Base-by-base conservation (phyloP, 2,113 vertebrate species). In the Ciconia boyciana region DNA sequence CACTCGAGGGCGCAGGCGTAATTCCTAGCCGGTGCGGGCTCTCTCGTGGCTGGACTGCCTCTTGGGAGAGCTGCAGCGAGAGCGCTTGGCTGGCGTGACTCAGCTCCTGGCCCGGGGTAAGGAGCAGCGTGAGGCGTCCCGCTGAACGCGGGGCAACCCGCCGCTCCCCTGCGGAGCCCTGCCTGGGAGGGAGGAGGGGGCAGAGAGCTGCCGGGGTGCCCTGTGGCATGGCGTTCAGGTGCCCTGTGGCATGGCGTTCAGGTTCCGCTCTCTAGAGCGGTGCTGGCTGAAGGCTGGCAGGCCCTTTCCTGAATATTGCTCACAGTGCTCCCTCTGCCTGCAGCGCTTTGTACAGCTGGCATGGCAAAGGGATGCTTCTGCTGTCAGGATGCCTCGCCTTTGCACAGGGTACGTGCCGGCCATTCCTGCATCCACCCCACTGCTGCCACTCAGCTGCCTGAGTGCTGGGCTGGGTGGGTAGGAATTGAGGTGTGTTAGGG, bases 341-440 rank as follows among this genome's bases (percentile, higher is more conserved):
- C 71, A 36, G 70, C 83, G 3, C 44, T 13, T 17, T 0, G 48
- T 29, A 68, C 65, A 44, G 88, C 83, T 17, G 22, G 12, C 16
- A 1, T 0, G 46, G 64, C 22, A 6, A 8, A 12, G 0, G 10
- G 72, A 24, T 44, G 46, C 44, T 89, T 1, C 58, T 66, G 64
- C 70, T 13, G 2, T 15, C 6, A 4, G 48, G 46, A 10, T 19
- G 24, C 7, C 16, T 71, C 14, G 1, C 28, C 20, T 49, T 31
- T 18, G 15, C 14, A 4, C 12, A 4, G 69, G 34, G 9, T 6
- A 5, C 1, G 3, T 26, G 26, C 65, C 48, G 51, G 7, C 31
- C 29, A 0, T n/a, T 61, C 36, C 72, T 20, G 14, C 15, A 2
- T 55, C 24, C 24, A 0, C 57, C 65, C 19, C 16, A 0, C 52